phyloP scores from a whole-genome alignment of 2,113 vertebrate species.

The Bubo bubo region DNA sequence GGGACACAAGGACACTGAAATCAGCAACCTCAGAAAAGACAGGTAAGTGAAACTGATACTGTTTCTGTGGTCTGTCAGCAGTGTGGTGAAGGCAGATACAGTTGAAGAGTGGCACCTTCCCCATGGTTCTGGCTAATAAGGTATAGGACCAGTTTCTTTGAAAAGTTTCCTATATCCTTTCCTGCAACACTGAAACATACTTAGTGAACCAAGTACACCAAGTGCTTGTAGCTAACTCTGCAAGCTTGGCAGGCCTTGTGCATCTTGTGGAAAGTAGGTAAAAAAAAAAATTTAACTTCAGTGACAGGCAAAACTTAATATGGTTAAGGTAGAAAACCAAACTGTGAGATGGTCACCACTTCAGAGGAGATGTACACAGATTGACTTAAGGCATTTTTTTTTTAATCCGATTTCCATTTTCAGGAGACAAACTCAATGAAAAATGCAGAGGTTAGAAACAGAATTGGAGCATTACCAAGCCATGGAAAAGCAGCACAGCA shows the following conservation, averaged over 20 bases:
- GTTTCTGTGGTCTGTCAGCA: neutral
- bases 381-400: neutral
- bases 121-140: neutral
- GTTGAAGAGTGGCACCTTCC: neutral
- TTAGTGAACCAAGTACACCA: neutral
- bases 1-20: slow-evolving; percentile 63
- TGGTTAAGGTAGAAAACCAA: neutral
- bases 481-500: slow-evolving; percentile 46
- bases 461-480: slow-evolving; percentile 72
- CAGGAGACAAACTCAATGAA: slow-evolving; percentile 66
- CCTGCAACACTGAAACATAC: neutral
- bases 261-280: neutral
- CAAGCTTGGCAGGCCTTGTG: neutral
- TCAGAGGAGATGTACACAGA: neutral
- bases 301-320: neutral
- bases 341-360: neutral
- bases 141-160: neutral
- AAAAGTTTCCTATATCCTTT: neutral
- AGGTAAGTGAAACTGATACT: slow-evolving; percentile 46
- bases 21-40: slow-evolving; percentile 66
- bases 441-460: slow-evolving; percentile 69
- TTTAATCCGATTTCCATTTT: neutral
- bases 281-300: neutral
- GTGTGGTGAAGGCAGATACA: neutral
- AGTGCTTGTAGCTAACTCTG: neutral